phyloP scores from a whole-genome alignment of 1,140 invertebrate genomes.

The Drosophila leontia region DNA sequence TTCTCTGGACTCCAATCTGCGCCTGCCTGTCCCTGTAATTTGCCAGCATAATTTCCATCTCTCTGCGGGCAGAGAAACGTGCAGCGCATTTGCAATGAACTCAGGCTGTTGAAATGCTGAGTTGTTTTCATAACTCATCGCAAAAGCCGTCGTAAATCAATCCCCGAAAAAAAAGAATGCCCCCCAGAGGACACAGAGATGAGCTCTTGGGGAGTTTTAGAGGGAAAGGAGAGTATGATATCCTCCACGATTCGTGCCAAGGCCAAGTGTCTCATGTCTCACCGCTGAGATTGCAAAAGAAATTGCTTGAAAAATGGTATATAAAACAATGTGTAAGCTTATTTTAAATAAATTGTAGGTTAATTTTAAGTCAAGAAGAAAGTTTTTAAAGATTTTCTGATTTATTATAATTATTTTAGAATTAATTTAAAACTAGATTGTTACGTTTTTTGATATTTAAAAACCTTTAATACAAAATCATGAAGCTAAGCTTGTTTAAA shows the following conservation, averaged over 20 bases:
- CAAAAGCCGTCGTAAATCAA: conserved; percentile 63
- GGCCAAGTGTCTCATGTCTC: conserved; percentile 30
- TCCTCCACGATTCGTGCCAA: conserved; percentile 51
- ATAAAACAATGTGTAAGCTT: too few species aligned
- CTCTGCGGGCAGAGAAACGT: conserved; percentile 49
- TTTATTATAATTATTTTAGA: not conserved
- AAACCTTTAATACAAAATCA: too few species aligned
- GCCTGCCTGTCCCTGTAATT: conserved; percentile 44
- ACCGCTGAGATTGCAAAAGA: conserved; percentile 3
- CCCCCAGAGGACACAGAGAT: conserved; percentile 7
- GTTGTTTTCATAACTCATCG: conserved; percentile 68
- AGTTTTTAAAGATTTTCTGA: not conserved
- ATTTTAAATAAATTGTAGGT: not conserved
- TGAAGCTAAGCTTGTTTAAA: not conserved
- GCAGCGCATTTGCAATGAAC: conserved; percentile 36
- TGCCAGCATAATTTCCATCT: conserved; percentile 49
- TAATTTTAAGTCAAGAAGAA: not conserved
- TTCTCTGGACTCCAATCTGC: not conserved
- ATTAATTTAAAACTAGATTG: not conserved
- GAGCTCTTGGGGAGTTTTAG: conserved; percentile 18
- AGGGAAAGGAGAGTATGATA: conserved; percentile 3
- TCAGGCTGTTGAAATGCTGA: conserved; percentile 35
- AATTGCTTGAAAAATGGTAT: not conserved
- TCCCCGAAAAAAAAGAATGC: conserved; percentile 42
- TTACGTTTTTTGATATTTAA: not conserved